These are phyloP conservation scores for Cardiocondyla obscurior DNA, from an alignment of 1,140 invertebrate genomes.

Conservation along the genomic window DNA sequence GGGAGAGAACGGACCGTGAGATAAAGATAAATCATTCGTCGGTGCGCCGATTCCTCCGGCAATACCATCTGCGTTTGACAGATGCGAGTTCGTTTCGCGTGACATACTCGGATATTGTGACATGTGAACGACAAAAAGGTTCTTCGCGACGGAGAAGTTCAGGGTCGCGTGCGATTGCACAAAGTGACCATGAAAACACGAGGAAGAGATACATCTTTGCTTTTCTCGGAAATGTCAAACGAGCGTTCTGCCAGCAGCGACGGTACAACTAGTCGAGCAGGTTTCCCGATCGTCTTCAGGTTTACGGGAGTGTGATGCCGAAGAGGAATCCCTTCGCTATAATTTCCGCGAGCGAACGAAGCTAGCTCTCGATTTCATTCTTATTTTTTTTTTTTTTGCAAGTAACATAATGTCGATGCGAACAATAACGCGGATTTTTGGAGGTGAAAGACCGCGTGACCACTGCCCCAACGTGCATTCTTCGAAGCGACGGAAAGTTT, in stretches of 20 bases:
- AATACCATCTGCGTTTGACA: neutral
- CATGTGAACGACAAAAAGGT: neutral
- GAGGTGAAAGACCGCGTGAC: too few species aligned
- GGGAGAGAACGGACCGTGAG: neutral
- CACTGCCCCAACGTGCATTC: too few species aligned
- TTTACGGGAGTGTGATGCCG: neutral
- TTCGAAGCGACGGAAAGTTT: neutral
- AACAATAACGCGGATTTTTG: too few species aligned
- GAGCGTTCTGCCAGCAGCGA: neutral
- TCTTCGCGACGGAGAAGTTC: neutral
- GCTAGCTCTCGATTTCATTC: neutral
- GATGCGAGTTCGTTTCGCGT: neutral
- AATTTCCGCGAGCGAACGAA: neutral
- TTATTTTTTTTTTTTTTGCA: too few species aligned
- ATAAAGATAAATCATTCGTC: neutral
- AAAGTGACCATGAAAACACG: neutral
- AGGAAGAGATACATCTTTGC: neutral
- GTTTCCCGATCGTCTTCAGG: slow-evolving; percentile 56
- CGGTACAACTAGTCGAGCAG: slow-evolving; percentile 47
- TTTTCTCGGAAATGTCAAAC: slow-evolving; percentile 48
- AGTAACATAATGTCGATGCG: too few species aligned
- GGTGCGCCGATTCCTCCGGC: neutral
- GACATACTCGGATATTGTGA: too few species aligned
- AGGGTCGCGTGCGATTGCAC: neutral
- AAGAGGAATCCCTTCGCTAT: neutral